phyloP scores from a whole-genome alignment of 92 coral and sea anemone species.

The Palythoa grandis region DNA sequence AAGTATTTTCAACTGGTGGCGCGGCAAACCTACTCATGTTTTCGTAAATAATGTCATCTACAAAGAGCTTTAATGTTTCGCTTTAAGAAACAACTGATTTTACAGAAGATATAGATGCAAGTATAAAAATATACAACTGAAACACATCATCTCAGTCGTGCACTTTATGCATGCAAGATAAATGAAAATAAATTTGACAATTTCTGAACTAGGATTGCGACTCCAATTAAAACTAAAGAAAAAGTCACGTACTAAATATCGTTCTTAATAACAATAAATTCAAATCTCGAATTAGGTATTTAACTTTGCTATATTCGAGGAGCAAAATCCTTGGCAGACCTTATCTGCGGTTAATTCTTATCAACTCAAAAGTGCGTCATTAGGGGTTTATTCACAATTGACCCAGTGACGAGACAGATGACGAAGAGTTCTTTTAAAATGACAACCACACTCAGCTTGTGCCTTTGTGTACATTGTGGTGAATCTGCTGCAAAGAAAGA shows the following conservation, averaged over 20 bases:
- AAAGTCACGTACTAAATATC: neutral
- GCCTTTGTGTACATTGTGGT: neutral
- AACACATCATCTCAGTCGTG: neutral
- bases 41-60: neutral
- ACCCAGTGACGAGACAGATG: conserved; percentile 15
- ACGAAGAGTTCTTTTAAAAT: neutral
- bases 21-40: neutral
- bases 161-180: neutral
- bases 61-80: neutral
- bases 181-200: neutral
- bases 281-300: neutral
- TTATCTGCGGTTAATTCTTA: neutral
- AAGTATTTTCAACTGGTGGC: conserved; percentile 1
- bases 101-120: neutral
- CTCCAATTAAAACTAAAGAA: conserved; percentile 18
- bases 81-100: neutral
- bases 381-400: neutral
- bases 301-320: conserved; percentile 1
- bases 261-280: neutral
- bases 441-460: neutral
- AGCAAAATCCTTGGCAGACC: neutral
- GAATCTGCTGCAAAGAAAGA: neutral
- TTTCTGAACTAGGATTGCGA: neutral
- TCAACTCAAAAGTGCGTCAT: neutral
- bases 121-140: neutral